phyloP scores from a whole-genome alignment of 2,113 vertebrate genomes.

The Misgurnus anguillicaudatus region DNA sequence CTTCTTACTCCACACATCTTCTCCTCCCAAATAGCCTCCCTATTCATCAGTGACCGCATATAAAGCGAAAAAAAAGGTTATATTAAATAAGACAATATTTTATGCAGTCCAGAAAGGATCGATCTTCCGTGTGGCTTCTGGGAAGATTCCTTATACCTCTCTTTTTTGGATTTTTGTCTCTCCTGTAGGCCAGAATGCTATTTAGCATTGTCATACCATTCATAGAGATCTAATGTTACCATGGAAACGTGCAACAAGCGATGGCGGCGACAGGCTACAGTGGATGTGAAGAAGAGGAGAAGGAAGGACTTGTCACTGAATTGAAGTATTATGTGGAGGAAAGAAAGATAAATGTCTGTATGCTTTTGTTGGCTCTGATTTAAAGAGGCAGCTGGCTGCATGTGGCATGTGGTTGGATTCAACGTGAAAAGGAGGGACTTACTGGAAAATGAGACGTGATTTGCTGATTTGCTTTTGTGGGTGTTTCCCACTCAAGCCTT shows the following conservation, averaged over 20 bases:
- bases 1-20: too few relatives aligned
- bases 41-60: too few relatives aligned
- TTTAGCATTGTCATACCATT: constrained; percentile 78
- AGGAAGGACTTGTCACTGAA: constrained; percentile 62
- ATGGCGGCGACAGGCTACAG: constrained; percentile 61
- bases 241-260: constrained; percentile 72
- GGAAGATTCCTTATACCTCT: constrained; percentile 67
- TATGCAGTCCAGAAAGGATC: constrained; percentile 20
- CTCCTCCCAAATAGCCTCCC: too few relatives aligned
- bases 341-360: constrained; percentile 46
- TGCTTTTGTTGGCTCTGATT: constrained; percentile 69
- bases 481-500: not conserved
- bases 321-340: constrained; percentile 57
- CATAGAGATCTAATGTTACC: constrained; percentile 72
- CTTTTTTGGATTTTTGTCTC: constrained; percentile 73
- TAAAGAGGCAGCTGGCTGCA: constrained; percentile 55
- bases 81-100: too few relatives aligned
- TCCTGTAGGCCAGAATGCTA: constrained; percentile 63
- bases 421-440: constrained; percentile 39
- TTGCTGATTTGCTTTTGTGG: not conserved
- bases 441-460: constrained; percentile 16
- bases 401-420: constrained; percentile 48
- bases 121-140: constrained; percentile 75
- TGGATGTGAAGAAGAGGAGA: constrained; percentile 49
- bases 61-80: too few relatives aligned